Conservation (phyloP, 2,113 vertebrate genomes). For the Gracilinanus agilis region DNA sequence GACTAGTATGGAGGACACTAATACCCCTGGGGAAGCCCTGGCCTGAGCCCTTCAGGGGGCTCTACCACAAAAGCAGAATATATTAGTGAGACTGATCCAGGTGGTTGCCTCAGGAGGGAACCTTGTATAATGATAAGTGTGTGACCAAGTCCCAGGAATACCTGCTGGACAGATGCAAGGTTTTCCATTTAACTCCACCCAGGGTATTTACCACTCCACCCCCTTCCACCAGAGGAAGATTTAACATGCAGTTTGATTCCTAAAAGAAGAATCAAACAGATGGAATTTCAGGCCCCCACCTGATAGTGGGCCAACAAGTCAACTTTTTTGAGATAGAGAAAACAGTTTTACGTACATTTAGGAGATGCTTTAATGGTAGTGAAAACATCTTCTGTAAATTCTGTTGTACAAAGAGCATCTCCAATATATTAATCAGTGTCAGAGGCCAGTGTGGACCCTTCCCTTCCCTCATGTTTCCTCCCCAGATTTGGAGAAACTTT, state of each 20-base stretch:
- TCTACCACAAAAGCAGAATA: too few species aligned
- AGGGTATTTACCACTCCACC: background rate
- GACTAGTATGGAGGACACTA: too few species aligned
- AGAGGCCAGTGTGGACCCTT: background rate
- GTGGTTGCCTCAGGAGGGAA: background rate
- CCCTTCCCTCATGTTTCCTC: background rate
- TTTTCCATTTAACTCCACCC: background rate
- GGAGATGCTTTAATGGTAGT: background rate
- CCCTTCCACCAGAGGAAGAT: background rate
- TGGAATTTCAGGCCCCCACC: background rate
- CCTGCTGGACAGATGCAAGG: background rate
- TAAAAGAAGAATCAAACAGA: background rate
- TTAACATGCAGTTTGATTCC: background rate
- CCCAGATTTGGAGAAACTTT: background rate
- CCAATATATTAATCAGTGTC: background rate
- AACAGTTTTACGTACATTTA: background rate
- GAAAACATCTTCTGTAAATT: too few species aligned
- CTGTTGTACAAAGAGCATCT: background rate
- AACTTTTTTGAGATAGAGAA: background rate
- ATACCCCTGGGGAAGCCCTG: background rate
- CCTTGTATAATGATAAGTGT: background rate
- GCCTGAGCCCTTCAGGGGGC: too few species aligned
- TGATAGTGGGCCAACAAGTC: background rate
- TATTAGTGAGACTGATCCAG: background rate
- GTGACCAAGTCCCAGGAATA: background rate